A percentile compares a stretch with the other conserved stretches of the same genome.
phyloP scores from a whole-genome alignment of 2,113 vertebrate genomes.

The Sander lucioperca region DNA sequence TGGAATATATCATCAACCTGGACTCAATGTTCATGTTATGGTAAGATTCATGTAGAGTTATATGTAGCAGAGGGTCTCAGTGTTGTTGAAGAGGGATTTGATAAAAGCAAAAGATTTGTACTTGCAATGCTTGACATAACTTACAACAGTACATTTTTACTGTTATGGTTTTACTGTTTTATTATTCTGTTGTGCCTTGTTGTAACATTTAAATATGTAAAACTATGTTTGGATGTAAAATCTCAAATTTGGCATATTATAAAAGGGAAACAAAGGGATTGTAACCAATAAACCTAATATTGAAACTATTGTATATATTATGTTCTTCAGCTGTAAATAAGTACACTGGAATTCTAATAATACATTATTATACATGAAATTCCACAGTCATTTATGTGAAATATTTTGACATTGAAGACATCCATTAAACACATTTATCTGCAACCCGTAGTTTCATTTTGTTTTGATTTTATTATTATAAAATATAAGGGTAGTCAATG shows the following conservation, averaged over 20 bases:
- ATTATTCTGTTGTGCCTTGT: background rate
- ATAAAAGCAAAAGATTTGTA: background rate
- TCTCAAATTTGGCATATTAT: background rate
- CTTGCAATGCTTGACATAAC: background rate
- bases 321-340: constrained; percentile 48
- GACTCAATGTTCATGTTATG: background rate
- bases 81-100: background rate
- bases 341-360: background rate
- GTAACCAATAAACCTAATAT: background rate
- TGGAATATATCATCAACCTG: background rate
- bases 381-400: constrained; percentile 15
- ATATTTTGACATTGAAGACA: constrained; percentile 16
- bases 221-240: background rate
- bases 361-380: background rate
- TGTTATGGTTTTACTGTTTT: background rate
- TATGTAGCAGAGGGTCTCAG: background rate
- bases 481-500: background rate
- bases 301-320: constrained; percentile 20
- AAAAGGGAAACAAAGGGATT: background rate
- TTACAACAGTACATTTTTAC: background rate
- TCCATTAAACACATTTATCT: constrained; percentile 33
- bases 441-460: constrained; percentile 15
- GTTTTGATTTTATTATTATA: constrained; percentile 21
- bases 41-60: background rate
- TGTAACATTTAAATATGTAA: constrained; percentile 6